Conservation (phyloP, 1,140 invertebrate species). For the Bombus terrestris region DNA sequence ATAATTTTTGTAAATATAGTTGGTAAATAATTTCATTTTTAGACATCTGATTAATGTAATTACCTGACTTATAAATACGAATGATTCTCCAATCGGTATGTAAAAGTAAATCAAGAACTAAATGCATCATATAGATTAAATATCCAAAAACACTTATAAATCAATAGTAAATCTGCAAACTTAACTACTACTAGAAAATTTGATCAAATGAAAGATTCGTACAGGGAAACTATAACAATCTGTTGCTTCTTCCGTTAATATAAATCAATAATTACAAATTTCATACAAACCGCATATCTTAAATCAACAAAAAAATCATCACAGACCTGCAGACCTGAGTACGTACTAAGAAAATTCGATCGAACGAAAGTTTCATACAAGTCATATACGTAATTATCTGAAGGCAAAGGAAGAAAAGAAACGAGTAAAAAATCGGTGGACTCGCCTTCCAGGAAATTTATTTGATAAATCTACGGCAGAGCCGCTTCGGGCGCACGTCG, state of each 20-base stretch:
- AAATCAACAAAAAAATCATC: background rate
- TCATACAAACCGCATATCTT: background rate
- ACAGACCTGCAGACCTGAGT: background rate
- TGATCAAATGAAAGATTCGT: background rate
- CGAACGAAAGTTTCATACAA: background rate
- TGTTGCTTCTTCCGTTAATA: background rate
- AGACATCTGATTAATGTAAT: background rate
- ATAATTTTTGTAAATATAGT: too few species aligned
- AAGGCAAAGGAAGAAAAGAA: background rate
- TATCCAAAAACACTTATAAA: background rate
- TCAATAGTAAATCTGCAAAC: background rate
- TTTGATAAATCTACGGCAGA: constrained; percentile 40
- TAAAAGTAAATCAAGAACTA: too few species aligned
- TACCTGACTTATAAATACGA: too few species aligned
- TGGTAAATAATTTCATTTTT: background rate
- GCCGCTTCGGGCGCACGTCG: constrained; percentile 20
- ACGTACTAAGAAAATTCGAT: background rate
- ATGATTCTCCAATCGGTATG: too few species aligned
- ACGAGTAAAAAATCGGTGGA: background rate
- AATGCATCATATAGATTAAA: too few species aligned
- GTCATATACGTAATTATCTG: background rate
- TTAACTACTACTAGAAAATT: background rate
- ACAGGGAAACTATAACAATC: background rate
- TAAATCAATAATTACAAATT: background rate
- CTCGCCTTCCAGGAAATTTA: constrained; percentile 43